Percentiles rank a stretch among this genome's conserved stretches.
These are phyloP conservation scores for Parasteatoda tepidariorum DNA, from an alignment of 1,140 invertebrate species.

Conservation along the genomic window DNA sequence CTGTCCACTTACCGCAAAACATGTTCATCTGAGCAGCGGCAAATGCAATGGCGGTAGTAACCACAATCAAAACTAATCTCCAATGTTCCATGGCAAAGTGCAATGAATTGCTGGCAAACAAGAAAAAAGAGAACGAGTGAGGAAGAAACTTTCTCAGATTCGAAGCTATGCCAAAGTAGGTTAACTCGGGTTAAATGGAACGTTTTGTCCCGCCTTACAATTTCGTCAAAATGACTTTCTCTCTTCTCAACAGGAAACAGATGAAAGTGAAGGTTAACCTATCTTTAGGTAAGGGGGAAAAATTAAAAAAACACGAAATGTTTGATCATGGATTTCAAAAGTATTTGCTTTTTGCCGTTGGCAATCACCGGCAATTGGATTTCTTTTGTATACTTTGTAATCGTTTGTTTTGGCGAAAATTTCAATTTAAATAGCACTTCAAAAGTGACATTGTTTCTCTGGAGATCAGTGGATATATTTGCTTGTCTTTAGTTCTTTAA, in stretches of 20 bases:
- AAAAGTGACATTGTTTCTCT: too few species aligned
- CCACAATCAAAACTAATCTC: slow-evolving; percentile 28
- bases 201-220: slow-evolving; percentile 28
- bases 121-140: not conserved
- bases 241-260: not conserved
- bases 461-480: too few species aligned
- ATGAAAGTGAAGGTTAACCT: slow-evolving; percentile 1
- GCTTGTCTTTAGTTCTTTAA: too few species aligned
- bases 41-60: slow-evolving; percentile 1
- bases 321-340: too few species aligned
- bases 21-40: slow-evolving; percentile 41
- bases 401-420: too few species aligned
- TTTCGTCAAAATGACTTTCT: slow-evolving; percentile 9
- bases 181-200: slow-evolving; percentile 37
- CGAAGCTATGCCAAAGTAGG: slow-evolving; percentile 16
- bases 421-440: too few species aligned
- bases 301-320: too few species aligned
- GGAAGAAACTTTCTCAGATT: not conserved
- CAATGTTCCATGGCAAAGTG: slow-evolving; percentile 15
- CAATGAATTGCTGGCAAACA: not conserved
- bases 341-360: too few species aligned
- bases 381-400: too few species aligned
- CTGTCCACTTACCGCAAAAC: slow-evolving; percentile 43
- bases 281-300: not conserved
- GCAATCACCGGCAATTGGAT: too few species aligned